Percentiles rank a stretch among this genome's conserved stretches.
phyloP scores from a whole-genome alignment of 2,888 invertebrate species.

The Synanthedon tipuliformis region DNA sequence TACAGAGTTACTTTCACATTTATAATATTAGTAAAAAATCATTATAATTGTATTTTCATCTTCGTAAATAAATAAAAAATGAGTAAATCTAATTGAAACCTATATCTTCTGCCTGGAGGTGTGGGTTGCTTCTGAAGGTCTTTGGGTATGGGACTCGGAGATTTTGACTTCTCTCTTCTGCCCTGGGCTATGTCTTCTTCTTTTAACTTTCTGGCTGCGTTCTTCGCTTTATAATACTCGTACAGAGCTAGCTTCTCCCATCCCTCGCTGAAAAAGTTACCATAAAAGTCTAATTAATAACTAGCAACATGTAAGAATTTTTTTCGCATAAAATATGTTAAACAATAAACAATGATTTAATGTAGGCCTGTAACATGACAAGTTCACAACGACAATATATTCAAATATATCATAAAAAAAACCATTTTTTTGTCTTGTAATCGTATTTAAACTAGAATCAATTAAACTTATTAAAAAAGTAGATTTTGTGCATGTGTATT shows the following conservation, averaged over 20 bases:
- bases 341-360: too few relatives aligned
- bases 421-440: too few relatives aligned
- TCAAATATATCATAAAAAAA: too few relatives aligned
- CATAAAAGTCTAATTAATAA: neutral
- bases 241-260: slow-evolving; percentile 98
- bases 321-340: too few relatives aligned
- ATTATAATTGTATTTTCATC: neutral
- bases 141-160: slow-evolving; percentile 84
- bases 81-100: slow-evolving; percentile 26
- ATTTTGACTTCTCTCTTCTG: slow-evolving; percentile 76
- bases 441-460: too few relatives aligned
- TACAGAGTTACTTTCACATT: too few relatives aligned
- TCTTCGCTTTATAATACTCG: slow-evolving; percentile 98
- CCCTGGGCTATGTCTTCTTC: slow-evolving; percentile 85
- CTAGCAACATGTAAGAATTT: neutral
- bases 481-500: too few relatives aligned
- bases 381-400: too few relatives aligned
- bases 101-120: slow-evolving; percentile 81
- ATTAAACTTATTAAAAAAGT: too few relatives aligned
- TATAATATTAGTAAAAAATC: too few relatives aligned
- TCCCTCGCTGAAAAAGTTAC: slow-evolving; percentile 78
- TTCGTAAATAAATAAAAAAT: neutral
- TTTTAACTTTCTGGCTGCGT: slow-evolving; percentile 88
- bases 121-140: slow-evolving; percentile 78
- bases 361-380: too few relatives aligned